Conservation (phyloP, 1,140 invertebrate genomes). For the Diabrotica undecimpunctata region DNA sequence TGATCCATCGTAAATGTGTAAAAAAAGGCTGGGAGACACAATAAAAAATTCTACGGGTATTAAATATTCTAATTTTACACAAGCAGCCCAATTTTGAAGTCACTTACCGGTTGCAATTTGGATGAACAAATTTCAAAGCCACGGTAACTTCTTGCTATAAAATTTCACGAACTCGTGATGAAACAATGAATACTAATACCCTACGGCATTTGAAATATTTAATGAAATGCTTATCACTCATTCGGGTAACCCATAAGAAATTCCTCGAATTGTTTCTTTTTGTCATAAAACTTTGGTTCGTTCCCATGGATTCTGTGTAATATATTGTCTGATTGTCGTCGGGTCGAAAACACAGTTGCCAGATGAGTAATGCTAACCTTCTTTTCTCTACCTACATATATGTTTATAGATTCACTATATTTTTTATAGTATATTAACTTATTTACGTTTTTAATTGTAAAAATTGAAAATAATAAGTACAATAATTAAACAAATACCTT, state of each 20-base stretch:
- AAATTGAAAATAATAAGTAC: too few species aligned
- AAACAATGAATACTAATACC: constrained; percentile 11
- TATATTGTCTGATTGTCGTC: constrained; percentile 5
- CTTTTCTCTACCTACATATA: too few species aligned
- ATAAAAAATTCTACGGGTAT: too few species aligned
- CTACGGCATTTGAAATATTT: constrained; percentile 7
- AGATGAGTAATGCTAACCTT: neutral
- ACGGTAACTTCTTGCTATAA: neutral
- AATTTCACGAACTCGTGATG: constrained; percentile 10
- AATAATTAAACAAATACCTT: too few species aligned
- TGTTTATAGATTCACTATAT: too few species aligned
- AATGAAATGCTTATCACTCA: constrained; percentile 12
- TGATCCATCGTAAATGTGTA: too few species aligned
- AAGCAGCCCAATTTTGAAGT: too few species aligned
- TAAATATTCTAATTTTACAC: too few species aligned
- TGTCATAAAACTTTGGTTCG: constrained; percentile 9
- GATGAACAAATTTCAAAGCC: constrained; percentile 2
- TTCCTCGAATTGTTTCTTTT: constrained; percentile 10
- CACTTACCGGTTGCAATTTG: neutral
- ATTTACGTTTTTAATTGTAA: too few species aligned
- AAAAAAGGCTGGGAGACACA: too few species aligned
- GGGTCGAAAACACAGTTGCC: neutral
- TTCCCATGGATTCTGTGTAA: constrained; percentile 9
- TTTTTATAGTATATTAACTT: too few species aligned
- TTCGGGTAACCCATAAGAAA: constrained; percentile 10